Base-by-base conservation (phyloP, 2,888 invertebrate species). In the Girardia tigrina region DNA sequence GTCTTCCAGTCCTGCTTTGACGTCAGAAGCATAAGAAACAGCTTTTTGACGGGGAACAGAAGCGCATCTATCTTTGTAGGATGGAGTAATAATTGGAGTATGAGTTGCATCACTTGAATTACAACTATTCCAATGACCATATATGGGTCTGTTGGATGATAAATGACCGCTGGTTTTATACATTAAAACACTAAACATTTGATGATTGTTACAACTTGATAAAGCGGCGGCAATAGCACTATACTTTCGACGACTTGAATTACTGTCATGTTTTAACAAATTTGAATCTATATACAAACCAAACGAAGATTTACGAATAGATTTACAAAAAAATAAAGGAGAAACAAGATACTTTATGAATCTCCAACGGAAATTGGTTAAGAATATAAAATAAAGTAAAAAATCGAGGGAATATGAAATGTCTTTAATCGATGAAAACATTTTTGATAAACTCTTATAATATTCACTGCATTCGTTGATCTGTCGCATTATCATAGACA, bases 381-480 rank as follows among this genome's bases (percentile, higher is more conserved):
- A 26, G 28, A 77, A 77, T 14, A 72, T 70, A 20, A 77, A 73
- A 71, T 77, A 77, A 12, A 77, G 27, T 42, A 72, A 78, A 28
- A 77, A 77, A 73, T 77, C 72, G 8, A 77, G 29, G 20, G 72
- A 42, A 36, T 77, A 77, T 29, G 69, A 27, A 23, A 77, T 56
- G 29, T 77, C 77, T 28, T 77, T 77, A 2, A 77, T 20, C 16
- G 77, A 77, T 16, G 77, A 77, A 28, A 77, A 70, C 16, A 77
- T 28, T 27, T 77, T 77, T 16, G 77, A 78, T 14, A 72, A 29
- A 4, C 23, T 14, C 20, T 42, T 42, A 8, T 14, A 26, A 26
- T 56, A 42, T 1, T 20, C 16, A 28, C 26, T 74, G 12, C 26
- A 6, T 28, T 56, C 74, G 56, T 42, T 20, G 20, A 56, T 26